Base-by-base conservation (phyloP, 2,797 vertebrate genomes). In the Apogon hyalosoma region DNA sequence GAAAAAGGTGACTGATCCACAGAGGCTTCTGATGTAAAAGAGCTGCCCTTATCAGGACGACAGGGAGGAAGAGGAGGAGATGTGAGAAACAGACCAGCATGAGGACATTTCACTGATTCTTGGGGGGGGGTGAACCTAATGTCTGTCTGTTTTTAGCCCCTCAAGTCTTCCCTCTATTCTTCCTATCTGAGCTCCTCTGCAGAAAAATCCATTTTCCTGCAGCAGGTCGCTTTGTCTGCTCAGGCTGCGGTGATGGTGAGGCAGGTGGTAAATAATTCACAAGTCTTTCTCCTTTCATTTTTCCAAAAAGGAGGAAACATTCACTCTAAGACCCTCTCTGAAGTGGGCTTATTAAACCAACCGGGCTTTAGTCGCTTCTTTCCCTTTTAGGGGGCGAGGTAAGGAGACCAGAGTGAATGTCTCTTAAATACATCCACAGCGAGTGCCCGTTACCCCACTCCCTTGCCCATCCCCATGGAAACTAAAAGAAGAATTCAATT, bases 231-330 rank as follows among this genome's bases (percentile, higher is more conserved):
- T 91, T 91, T 90, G 85, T 91, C 87, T 90, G 80, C 15, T 11
- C 54, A 66, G 75, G 82, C 79, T 62, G 74, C 63, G 40, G 77
- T 43, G 48, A 61, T 72, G 75, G 65, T 63, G 77, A 82, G 87
- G 78, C 69, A 48, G 75, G 66, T 88, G 82, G 88, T 94, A 92
- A 94, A 94, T 95, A 94, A 94, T 94, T 89, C 91, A 94, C 82
- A 78, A 85, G 78, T 68, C 77, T 86, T 91, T 83, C 75, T 83
- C 68, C 56, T 72, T 79, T 82, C 69, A 84, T 86, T 86, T 78
- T 67, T 88, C 74, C 70, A 8, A 36, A 74, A 78, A 82, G 75
- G 68, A 84, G 59, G 43, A 19, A 82, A 75, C 11, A 19, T 75
- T 84, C 66, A 31, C 63, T 73, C 68, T 65, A 70, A 71, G 82